These are phyloP conservation scores for Thamnophis elegans DNA, from an alignment of 2,797 vertebrate genomes.

Conservation along the genomic window DNA sequence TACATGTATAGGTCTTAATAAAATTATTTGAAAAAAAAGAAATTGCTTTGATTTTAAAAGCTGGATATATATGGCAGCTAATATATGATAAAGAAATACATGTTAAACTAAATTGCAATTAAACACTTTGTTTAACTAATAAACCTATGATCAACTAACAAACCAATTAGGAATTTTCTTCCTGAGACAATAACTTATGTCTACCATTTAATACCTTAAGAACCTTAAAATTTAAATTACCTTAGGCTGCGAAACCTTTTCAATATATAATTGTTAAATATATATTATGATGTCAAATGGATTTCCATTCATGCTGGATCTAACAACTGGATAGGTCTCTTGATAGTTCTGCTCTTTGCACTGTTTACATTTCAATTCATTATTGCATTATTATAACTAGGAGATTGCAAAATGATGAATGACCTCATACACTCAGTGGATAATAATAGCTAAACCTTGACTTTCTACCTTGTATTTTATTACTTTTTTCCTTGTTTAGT, in stretches of 20 bases:
- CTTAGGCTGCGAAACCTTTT: not conserved
- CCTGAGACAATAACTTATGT: not conserved
- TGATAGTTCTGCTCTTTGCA: not conserved
- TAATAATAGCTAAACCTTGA: not conserved
- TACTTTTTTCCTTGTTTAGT: not conserved
- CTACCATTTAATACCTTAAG: not conserved
- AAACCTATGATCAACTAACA: not conserved
- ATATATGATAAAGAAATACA: not conserved
- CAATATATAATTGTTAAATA: not conserved
- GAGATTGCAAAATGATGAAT: not conserved
- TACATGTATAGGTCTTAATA: not conserved
- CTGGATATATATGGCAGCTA: not conserved
- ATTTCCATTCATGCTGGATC: not conserved
- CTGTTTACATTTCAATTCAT: not conserved
- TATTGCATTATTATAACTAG: not conserved
- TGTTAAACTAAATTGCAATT: not conserved
- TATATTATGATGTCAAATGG: not conserved
- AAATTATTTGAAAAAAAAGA: not conserved
- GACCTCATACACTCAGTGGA: not conserved
- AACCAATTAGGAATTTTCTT: not conserved
- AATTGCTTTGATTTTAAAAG: not conserved
- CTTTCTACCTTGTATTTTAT: not conserved
- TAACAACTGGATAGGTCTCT: not conserved
- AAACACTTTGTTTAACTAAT: not conserved
- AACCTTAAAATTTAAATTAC: not conserved